Evolutionary conservation across 1,140 invertebrate genomes (phyloP).

Genomic region (Trichonephila inaurata): DNA sequence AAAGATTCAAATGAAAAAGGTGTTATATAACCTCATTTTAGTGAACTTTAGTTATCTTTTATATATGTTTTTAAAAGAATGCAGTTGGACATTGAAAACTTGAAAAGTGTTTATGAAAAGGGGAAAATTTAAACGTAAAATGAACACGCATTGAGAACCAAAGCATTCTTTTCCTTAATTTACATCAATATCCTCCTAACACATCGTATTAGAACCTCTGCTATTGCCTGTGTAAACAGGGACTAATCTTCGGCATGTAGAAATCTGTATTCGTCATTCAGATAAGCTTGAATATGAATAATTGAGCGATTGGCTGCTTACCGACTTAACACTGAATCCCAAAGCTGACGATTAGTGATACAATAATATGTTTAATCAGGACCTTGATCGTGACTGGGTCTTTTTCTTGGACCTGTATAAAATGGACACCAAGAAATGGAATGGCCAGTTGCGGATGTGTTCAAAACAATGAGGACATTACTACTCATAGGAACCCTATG

Average conservation of each 20-base stretch:
- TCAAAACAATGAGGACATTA: neutral
- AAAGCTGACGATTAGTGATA: neutral
- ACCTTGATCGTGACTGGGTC: neutral
- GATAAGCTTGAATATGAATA: conserved; percentile 4
- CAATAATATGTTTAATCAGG: conserved; percentile 5
- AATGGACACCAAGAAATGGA: neutral
- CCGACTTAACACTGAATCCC: neutral
- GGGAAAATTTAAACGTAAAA: neutral
- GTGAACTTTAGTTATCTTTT: too few species aligned
- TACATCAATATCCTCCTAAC: neutral
- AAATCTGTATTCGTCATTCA: neutral
- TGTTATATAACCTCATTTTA: too few species aligned
- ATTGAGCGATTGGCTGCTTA: neutral
- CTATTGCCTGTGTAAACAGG: neutral
- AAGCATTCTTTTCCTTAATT: neutral
- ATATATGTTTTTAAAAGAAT: too few species aligned
- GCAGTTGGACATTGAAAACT: too few species aligned
- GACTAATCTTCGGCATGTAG: neutral
- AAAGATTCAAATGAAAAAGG: too few species aligned
- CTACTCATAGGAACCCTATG: neutral
- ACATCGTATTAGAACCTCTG: neutral
- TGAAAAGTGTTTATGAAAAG: too few species aligned
- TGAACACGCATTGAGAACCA: neutral
- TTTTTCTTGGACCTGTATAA: neutral
- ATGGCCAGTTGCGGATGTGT: neutral